Evolutionary conservation across 2,797 vertebrate genomes (phyloP).

Genomic region (Thripadectes ignobilis): DNA sequence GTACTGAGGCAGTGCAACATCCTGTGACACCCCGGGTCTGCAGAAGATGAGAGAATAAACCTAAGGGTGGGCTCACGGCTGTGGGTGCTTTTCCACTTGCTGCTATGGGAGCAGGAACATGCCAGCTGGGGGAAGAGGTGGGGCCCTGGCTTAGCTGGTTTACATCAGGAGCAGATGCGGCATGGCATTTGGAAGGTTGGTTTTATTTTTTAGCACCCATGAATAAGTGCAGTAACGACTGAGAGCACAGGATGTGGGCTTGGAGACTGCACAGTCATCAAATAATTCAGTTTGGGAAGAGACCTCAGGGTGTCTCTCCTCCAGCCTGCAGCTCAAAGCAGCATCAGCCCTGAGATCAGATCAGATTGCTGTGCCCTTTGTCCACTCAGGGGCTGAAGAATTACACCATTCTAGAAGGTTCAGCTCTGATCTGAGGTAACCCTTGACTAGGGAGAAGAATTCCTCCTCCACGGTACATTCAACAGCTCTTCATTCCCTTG

Average conservation of each 20-base stretch:
- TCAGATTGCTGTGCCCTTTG: neutral
- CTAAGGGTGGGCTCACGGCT: rapidly evolving
- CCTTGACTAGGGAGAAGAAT: neutral
- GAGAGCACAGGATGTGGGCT: neutral
- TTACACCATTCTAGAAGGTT: neutral
- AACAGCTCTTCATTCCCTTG: neutral
- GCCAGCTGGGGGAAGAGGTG: neutral
- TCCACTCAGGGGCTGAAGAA: neutral
- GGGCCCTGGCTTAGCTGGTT: neutral
- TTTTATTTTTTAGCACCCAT: neutral
- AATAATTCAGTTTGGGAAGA: neutral
- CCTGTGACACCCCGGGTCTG: neutral
- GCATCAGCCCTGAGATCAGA: neutral
- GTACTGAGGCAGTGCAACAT: neutral
- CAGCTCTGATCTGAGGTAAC: neutral
- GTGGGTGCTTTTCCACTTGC: neutral
- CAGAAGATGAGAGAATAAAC: neutral
- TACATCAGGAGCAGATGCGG: neutral
- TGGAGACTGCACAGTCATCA: neutral
- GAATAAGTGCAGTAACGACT: neutral
- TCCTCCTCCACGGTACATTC: neutral
- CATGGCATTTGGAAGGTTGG: neutral
- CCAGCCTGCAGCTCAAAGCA: neutral
- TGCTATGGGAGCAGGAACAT: neutral
- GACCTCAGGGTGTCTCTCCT: neutral